Base-by-base conservation (phyloP, 2,113 vertebrate genomes). In the Puma concolor region DNA sequence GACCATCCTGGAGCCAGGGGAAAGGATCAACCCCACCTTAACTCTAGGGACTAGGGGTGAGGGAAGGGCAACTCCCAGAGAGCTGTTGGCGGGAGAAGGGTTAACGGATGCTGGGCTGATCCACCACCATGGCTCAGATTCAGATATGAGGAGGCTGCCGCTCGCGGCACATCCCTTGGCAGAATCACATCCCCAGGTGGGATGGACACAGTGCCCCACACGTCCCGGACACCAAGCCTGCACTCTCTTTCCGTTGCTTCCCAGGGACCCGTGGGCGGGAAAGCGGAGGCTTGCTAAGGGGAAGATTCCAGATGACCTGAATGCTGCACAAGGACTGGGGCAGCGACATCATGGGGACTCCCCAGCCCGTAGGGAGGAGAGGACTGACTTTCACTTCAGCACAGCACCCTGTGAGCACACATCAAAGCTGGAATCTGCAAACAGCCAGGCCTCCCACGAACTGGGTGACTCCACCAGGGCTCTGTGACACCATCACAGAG, bases 331-430 rank as follows among this genome's bases (percentile, higher is more conserved):
- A 76, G 50, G 15, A 14, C 33, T 12, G 7, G 27, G 60, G 11
- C 27, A 1, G 11, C 0, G 13, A 64, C n/a, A 2, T 41, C 0
- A 0, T 41, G 86, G 48, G 3, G 33, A 44, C 88, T 63, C 38
- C 54, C 21, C 50, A 11, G 7, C 33, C 36, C 14, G 2, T 0
- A 2, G n/a, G 9, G 27, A 54, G 48, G n/a, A 38, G 60, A 69
- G 64, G 81, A n/a, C 23, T 17, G 38, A 48, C 89, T 93, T 92
- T 95, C 89, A n/a, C 69, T 88, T 93, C 23, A 91, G 88, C 8
- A 33, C 11, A 36, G 72, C 19, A 15, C 36, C 1, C 0, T 13
- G 41, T 3, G 33, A 89, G 8, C 17, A 33, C 52, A 72, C 33
- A 29, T 21, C n/a, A 19, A 41, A 91, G 77, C 25, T 2, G 0